These are phyloP conservation scores for Xerus rutilus DNA, from an alignment of 2,797 vertebrate species.

Conservation along the genomic window DNA sequence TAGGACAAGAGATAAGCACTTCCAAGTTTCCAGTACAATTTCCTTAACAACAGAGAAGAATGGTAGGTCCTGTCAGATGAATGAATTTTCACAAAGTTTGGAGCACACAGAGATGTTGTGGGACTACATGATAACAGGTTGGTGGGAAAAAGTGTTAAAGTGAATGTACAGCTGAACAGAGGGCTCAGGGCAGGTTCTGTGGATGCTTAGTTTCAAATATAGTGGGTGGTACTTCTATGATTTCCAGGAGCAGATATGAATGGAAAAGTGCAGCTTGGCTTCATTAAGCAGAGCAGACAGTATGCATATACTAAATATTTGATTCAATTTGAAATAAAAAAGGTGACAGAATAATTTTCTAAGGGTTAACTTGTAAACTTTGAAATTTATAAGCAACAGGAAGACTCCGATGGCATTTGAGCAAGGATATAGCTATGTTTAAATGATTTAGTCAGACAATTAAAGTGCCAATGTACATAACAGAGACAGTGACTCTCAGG, in stretches of 20 bases:
- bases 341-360: background rate
- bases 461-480: background rate
- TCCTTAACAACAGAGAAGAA: background rate
- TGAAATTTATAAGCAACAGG: conserved; percentile 36
- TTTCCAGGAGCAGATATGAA: background rate
- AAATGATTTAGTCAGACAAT: conserved; percentile 4
- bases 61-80: background rate
- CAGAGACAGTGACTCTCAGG: background rate
- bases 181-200: background rate
- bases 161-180: background rate
- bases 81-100: background rate
- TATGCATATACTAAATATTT: conserved; percentile 27
- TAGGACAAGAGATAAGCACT: background rate
- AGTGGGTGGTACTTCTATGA: background rate
- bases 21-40: background rate
- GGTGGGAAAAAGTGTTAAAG: background rate
- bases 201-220: background rate
- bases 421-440: background rate
- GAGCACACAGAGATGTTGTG: background rate
- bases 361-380: conserved; percentile 11
- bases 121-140: background rate
- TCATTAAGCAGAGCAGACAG: background rate
- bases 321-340: background rate
- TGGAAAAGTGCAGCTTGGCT: background rate
- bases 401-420: background rate